Base-by-base conservation (phyloP, 2,113 vertebrate species). In the Embiotoca jacksoni region DNA sequence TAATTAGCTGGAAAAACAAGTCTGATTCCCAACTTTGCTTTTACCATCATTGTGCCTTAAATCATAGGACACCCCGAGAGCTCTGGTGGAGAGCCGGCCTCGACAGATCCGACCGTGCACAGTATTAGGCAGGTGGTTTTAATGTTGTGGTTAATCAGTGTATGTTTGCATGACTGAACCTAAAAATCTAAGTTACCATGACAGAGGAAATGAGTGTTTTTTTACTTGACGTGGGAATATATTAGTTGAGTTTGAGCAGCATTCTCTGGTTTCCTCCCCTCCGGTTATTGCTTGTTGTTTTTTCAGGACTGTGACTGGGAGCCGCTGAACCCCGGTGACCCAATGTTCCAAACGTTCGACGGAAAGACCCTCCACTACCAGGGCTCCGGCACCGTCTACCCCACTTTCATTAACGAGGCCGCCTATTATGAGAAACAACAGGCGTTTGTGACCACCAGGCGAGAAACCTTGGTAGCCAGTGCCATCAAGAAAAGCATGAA, bases 371-470 rank as follows among this genome's bases (percentile, higher is more conserved):
- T 97, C 82, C 74, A 74, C 6, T 94, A 96, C 83, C 93, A 95
- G 7, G 98, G 96, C 77, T 87, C 95, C 31, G 85, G 86, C 58
- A 95, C 93, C 0, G 94, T 97, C 58, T 98, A 97, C 55, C 97
- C 98, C 2, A 96, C 96, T 13, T 99, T 99, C 88, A 96, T 99
- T 82, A 99, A 99, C 0, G 98, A 99, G 91, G 98, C 98, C 0
- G 98, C 98, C 0, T 99, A 99, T 89, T 99, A 99, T 63, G 98
- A 99, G 87, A 99, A 99, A 92, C 96, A 97, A 61, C 97, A 97
- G 93, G 98, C 98, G 2, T 98, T 99, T 46, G 90, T 97, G 4
- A 96, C 94, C 81, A 99, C 98, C 7, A 90, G 93, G 49, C 95
- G 95, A 90, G 86, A 96, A 75, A 93, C 92, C 52, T 87, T 99